Base-by-base conservation (phyloP, 2,888 invertebrate genomes). In the Brachyptera risi region DNA sequence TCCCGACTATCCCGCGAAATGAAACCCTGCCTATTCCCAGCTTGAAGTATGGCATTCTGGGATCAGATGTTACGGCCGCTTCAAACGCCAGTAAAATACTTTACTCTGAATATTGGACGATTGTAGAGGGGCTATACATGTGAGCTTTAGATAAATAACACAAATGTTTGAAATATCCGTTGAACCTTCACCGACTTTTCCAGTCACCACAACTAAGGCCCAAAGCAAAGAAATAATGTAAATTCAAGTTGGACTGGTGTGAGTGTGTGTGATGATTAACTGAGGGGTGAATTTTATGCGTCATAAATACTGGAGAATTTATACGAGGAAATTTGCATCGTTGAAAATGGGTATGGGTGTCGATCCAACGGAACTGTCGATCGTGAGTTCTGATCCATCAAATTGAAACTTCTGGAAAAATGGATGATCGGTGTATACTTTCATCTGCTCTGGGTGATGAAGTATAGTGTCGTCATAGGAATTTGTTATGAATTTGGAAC, bases 41-140 rank as follows among this genome's bases (percentile, higher is more conserved):
- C 7, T 37, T 19, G 21, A 15, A 15, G 17, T 24, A 27, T 27
- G 27, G 27, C 24, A 23, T 21, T 21, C 37, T 9, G 54, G 54
- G 54, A 54, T 54, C 54, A 54, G 54, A 54, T 54, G 54, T 37
- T 54, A 35, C 54, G 24, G 50, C 27, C 27, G n/a, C 44, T n/a
- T 54, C 35, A 54, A 54, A 54, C 35, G 35, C 13, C 24, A 37
- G 37, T 54, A 37, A 37, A 54, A 54, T 54, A 54, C 54, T 37
- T 21, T 21, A 31, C 31, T 51, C 23, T 35, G 31, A 51, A 51
- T 51, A 51, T 37, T 35, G 54, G 54, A 54, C 54, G 54, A 35
- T 51, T 51, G 40, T 5, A 38, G 15, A 13, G 4, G n/a, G 17
- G n/a, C n/a, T n/a, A n/a, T n/a, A n/a, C n/a, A n/a, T n/a, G n/a